A percentile compares a stretch with the other conserved stretches of the same genome.
phyloP scores from a whole-genome alignment of 1,140 invertebrate species.

The Saccostrea glomerata region DNA sequence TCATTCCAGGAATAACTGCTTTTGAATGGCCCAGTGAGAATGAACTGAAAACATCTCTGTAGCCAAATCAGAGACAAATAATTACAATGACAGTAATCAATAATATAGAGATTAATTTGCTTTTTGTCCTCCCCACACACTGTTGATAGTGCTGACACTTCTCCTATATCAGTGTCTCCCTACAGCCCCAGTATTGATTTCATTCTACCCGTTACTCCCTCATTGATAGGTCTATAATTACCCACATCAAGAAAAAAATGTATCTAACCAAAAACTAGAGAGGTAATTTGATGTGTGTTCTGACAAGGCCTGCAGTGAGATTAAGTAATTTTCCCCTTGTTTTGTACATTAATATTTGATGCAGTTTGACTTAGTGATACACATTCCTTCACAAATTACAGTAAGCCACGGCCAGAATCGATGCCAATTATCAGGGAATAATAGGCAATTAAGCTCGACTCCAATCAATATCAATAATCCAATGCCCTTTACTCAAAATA shows the following conservation, averaged over 20 bases:
- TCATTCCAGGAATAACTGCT: too few relatives aligned
- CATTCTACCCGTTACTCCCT: neutral
- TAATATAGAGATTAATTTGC: constrained; percentile 1
- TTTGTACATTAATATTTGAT: constrained; percentile 33
- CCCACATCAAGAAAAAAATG: neutral
- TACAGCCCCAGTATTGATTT: neutral
- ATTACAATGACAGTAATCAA: neutral
- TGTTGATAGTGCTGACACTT: neutral
- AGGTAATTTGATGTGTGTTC: constrained; percentile 4
- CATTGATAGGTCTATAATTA: neutral
- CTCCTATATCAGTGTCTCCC: neutral
- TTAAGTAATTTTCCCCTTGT: constrained; percentile 12
- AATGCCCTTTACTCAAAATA: neutral
- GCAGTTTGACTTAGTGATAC: neutral
- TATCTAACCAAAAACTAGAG: neutral
- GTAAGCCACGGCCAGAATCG: neutral
- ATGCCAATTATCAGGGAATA: constrained; percentile 14
- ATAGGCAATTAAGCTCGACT: neutral
- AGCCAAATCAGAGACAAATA: neutral
- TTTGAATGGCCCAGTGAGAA: too few relatives aligned
- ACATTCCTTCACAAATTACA: constrained; percentile 3
- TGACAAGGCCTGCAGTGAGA: neutral
- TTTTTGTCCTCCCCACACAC: neutral
- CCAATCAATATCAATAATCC: neutral
- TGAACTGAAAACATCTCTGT: too few relatives aligned